Base-by-base conservation (phyloP, 2,113 vertebrate genomes). In the Poeciliopsis retropinna region DNA sequence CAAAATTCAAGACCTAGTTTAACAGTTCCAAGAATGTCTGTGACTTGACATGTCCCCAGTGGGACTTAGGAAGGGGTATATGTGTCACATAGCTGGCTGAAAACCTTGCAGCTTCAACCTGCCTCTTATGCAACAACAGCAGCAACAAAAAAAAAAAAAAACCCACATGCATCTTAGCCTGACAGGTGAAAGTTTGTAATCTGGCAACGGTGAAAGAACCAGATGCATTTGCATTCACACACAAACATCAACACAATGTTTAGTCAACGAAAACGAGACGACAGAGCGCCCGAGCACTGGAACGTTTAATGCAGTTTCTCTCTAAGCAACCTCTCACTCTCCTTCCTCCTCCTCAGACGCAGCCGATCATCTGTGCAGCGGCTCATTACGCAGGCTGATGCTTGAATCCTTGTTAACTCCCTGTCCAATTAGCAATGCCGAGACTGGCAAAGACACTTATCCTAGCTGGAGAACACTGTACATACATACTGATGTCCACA, bases 391-490 rank as follows among this genome's bases (percentile, higher is more conserved):
- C 84, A 88, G 84, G 83, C 87, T 89, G 91, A 92, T 78, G 87
- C 84, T 84, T 91, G 87, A 90, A 85, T 88, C 78, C 87, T 89
- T 89, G 92, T 92, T 90, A 92, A 91, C 88, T 92, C 85, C 85
- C 89, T 79, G 82, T 90, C 90, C 80, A 89, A 92, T 93, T 93
- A 92, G 82, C 92, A 92, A 92, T 87, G 84, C 88, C 83, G 67
- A 91, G 88, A 85, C 79, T 68, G 85, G 74, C 80, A 76, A 81
- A 73, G 72, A 75, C 87, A 85, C 82, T 69, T 78, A 82, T 78
- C 85, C 81, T 57, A 75, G 75, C 76, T 17, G 80, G 78, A 77
- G 71, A 70, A 64, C 68, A 73, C 82, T 76, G 79, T 81, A 84
- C 75, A 60, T 85, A 75, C 87, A 91, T 91, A 93, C 88, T 90